Evolutionary conservation across 2,113 vertebrate genomes (phyloP).

Genomic region (Pedionomus torquatus): DNA sequence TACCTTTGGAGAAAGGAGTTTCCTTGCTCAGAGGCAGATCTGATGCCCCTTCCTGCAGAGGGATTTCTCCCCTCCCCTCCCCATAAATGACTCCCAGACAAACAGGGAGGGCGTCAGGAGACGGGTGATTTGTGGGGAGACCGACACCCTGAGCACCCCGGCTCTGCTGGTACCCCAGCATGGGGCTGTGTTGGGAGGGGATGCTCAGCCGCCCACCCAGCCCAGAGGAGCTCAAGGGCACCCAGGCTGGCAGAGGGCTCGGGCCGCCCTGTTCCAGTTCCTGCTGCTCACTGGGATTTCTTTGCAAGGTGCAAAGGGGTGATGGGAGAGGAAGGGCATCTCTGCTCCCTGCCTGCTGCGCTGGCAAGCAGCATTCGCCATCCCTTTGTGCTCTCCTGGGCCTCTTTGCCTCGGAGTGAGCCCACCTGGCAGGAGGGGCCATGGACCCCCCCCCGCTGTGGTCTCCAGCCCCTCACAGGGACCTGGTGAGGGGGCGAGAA

Average conservation of each 20-base stretch:
- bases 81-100: background rate
- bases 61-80: no score
- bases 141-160: background rate
- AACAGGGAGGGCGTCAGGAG: background rate
- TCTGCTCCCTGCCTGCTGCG: background rate
- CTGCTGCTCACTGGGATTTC: constrained; percentile 21
- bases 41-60: background rate
- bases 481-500: background rate
- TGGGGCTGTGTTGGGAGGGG: background rate
- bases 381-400: background rate
- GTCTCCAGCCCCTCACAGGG: background rate
- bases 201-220: background rate
- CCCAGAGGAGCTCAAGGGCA: constrained; percentile 18
- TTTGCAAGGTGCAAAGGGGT: background rate
- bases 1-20: background rate
- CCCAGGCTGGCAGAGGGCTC: background rate
- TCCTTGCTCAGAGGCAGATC: background rate
- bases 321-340: background rate
- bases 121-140: background rate
- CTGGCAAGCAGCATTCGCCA: rapidly evolving
- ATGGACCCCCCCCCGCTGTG: rapidly evolving
- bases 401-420: rapidly evolving
- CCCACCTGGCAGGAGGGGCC: background rate
- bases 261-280: background rate
- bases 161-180: rapidly evolving